Evolutionary conservation across 2,113 vertebrate species (phyloP), one percentile per base, ranked within the genome.

Genomic region (Phrynocephalus versicolor): DNA sequence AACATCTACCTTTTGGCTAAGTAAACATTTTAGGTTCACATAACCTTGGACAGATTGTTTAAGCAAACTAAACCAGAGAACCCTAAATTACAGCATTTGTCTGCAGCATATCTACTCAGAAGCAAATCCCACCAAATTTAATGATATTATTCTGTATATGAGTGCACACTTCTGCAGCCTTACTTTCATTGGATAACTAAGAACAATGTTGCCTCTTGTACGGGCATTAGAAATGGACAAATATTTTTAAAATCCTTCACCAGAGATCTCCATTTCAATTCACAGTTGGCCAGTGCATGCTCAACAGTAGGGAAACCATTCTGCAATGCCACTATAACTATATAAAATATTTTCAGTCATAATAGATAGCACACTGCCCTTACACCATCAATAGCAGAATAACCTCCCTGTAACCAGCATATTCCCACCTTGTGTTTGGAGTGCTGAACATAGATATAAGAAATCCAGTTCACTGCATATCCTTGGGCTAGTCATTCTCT

Each of bases 21-120:
- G 70, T 41, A 86, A 86, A 86, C 78, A 74, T 41, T 70, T 57
- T 41, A 30, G 16, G 21, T 65, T 80, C 78, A 74, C 57, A 65
- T 58, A 86, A 86, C 84, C 84, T 86, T 86, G 84, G 62, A 65
- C 57, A 74, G 70, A 80, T 64, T 81, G 70, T 80, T 85, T 80
- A 74, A 73, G 84, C 78, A 80, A 19, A 58, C 78, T 64, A 21
- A 72, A 15, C 14, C 67, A 25, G 70, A 80, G 60, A 80, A 58
- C 21, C 14, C 21, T 19, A 73, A 62, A 9, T 62, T 67, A 37
- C 60, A 55, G 15, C 25, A 7, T 30, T 33, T 62, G 7, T 15
- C 33, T 21, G 45, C 10, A 33, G 16, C 30, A 74, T 13, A 57
- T 45, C 18, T 45, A 51, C 13, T n/a, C 58, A 83, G n/a, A 51